A percentile compares a stretch with the other conserved stretches of the same genome.
Conservation (phyloP, 2,888 invertebrate genomes). For the Cheilosia pagana region DNA sequence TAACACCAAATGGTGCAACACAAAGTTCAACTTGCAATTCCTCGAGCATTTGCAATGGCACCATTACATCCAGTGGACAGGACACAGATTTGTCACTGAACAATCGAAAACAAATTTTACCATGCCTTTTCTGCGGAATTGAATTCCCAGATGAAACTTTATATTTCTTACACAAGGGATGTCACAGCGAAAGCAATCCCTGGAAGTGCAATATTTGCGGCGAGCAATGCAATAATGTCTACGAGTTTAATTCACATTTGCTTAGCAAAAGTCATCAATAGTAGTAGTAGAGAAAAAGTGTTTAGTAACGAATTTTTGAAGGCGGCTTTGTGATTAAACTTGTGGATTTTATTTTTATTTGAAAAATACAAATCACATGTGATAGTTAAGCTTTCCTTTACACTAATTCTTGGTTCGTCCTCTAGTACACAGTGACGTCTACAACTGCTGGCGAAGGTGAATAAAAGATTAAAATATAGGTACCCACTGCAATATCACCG, state of each 20-base stretch:
- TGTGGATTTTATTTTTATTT: conserved; percentile 46
- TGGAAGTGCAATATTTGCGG: conserved; percentile 99
- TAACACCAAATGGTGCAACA: conserved; percentile 81
- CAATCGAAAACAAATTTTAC: conserved; percentile 85
- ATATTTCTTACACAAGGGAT: conserved; percentile 98
- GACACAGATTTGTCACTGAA: conserved; percentile 84
- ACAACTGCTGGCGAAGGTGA: conserved; percentile 43
- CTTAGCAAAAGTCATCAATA: conserved; percentile 96
- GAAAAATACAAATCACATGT: conserved; percentile 74
- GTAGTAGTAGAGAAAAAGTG: conserved; percentile 75
- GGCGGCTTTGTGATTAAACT: conserved; percentile 40
- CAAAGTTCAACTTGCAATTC: conserved; percentile 80
- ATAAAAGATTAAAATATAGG: conserved; percentile 30
- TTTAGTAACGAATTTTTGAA: conserved; percentile 26
- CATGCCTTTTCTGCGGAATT: conserved; percentile 96
- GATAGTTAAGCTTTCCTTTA: conserved; percentile 74
- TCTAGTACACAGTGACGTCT: conserved; percentile 38
- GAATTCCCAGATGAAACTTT: conserved; percentile 97
- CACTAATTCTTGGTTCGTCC: conserved; percentile 60
- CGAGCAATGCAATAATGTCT: conserved; percentile 96
- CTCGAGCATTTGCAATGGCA: conserved; percentile 85
- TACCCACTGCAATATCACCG: conserved; percentile 36
- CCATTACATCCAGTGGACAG: conserved; percentile 89
- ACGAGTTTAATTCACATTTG: conserved; percentile 98
- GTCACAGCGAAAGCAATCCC: conserved; percentile 98